phyloP scores from a whole-genome alignment of 2,888 invertebrate genomes.

The Drosophila greeni region DNA sequence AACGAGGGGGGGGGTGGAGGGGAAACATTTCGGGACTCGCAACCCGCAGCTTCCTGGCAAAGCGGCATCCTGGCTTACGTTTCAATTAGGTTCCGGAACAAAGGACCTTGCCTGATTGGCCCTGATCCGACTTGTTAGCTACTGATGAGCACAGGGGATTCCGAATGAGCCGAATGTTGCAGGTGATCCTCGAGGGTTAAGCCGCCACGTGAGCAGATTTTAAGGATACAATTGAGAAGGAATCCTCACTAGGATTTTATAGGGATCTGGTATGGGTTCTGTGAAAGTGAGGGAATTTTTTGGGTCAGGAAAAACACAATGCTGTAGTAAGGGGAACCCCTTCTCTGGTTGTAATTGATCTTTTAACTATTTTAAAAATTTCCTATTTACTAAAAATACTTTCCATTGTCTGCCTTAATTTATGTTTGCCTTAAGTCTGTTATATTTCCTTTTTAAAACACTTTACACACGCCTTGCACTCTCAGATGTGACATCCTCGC shows the following conservation, averaged over 20 bases:
- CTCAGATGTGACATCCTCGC: background rate
- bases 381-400: constrained; percentile 11
- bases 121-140: constrained; percentile 22
- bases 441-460: constrained; percentile 2
- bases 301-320: too few relatives aligned
- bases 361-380: background rate
- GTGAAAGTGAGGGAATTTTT: background rate
- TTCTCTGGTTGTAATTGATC: background rate
- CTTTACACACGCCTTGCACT: background rate
- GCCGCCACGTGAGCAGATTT: background rate
- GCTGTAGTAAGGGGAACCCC: too few relatives aligned
- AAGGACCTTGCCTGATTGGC: constrained; percentile 15
- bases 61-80: constrained; percentile 38
- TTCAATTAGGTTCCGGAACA: constrained; percentile 54
- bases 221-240: background rate
- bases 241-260: background rate
- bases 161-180: background rate
- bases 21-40: constrained; percentile 10
- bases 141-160: background rate
- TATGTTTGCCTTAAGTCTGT: constrained; percentile 3
- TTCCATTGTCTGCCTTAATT: constrained; percentile 11
- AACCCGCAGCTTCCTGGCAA: constrained; percentile 5
- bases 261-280: background rate
- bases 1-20: background rate
- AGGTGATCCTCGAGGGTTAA: background rate